Conservation (phyloP, 37 sponge, comb jelly and placozoan species). For the Ephydatia muelleri region DNA sequence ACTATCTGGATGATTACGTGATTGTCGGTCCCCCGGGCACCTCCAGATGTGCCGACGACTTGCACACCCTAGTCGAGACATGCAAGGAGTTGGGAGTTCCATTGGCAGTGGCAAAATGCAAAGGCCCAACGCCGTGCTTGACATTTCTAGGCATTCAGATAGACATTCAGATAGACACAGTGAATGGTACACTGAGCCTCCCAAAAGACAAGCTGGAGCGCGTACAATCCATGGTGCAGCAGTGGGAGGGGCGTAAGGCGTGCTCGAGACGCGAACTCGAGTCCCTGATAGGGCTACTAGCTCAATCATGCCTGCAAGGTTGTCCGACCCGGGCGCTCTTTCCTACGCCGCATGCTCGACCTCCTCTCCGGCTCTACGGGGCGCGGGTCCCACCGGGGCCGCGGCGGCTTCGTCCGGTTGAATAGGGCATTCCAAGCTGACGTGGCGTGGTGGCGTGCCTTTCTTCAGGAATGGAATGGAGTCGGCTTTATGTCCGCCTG, state of each 20-base stretch:
- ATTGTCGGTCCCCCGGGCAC: background rate
- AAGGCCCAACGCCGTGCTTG: no score
- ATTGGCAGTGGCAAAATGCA: background rate
- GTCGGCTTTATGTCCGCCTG: background rate
- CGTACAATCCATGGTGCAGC: background rate
- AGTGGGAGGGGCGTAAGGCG: background rate
- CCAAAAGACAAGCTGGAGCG: conserved; percentile 3
- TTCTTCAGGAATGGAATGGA: conserved; percentile 5
- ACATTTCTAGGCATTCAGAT: conserved; percentile 3
- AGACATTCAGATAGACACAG: no score
- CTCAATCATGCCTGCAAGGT: conserved; percentile 21
- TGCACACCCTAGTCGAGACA: background rate
- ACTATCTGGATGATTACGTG: conserved; percentile 15
- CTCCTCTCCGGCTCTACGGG: no score
- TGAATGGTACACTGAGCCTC: background rate
- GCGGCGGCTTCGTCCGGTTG: background rate
- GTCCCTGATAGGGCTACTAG: conserved; percentile 5
- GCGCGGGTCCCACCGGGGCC: background rate
- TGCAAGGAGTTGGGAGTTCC: background rate
- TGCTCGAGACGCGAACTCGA: conserved; percentile 9
- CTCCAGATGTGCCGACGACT: background rate
- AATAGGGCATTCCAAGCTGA: conserved; percentile 8
- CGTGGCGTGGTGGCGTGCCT: background rate
- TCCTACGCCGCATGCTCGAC: conserved; percentile 14
- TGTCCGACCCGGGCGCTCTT: conserved; percentile 12